These are phyloP conservation scores for Rhopalosiphum padi DNA, from an alignment of 1,140 invertebrate genomes.

Conservation along the genomic window DNA sequence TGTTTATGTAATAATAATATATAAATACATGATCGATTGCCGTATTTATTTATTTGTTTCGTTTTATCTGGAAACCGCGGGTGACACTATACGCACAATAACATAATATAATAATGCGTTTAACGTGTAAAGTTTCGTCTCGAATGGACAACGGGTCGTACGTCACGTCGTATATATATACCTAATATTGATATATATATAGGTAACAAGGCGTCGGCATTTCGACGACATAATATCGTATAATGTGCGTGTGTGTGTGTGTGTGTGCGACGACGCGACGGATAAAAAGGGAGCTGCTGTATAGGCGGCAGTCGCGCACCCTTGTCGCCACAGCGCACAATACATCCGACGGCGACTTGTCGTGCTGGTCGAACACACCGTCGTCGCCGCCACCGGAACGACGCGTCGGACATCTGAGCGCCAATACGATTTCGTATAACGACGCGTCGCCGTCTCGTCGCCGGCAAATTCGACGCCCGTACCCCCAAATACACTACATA, in stretches of 20 bases:
- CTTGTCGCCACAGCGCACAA: not conserved
- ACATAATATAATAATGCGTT: not conserved
- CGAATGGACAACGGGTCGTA: not conserved
- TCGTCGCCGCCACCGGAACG: not conserved
- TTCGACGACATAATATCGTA: not conserved
- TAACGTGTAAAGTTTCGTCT: constrained; percentile 5
- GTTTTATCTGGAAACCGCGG: too few relatives aligned
- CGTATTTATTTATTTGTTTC: not conserved
- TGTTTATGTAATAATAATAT: not conserved
- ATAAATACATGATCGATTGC: not conserved
- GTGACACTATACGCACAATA: not conserved
- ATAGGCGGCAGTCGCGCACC: not conserved
- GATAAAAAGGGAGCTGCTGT: not conserved
- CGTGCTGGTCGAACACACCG: too few relatives aligned
- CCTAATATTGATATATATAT: too few relatives aligned
- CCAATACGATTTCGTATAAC: not conserved
- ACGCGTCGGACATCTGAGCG: not conserved
- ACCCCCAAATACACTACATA: too few relatives aligned
- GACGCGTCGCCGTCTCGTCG: not conserved
- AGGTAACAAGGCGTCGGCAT: not conserved
- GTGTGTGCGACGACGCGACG: not conserved
- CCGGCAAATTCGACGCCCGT: not conserved
- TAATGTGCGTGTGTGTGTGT: too few relatives aligned
- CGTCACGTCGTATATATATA: not conserved
- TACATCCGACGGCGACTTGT: not conserved